These are phyloP conservation scores for Ophion ellenae DNA, from an alignment of 2,888 invertebrate genomes.

Conservation along the genomic window DNA sequence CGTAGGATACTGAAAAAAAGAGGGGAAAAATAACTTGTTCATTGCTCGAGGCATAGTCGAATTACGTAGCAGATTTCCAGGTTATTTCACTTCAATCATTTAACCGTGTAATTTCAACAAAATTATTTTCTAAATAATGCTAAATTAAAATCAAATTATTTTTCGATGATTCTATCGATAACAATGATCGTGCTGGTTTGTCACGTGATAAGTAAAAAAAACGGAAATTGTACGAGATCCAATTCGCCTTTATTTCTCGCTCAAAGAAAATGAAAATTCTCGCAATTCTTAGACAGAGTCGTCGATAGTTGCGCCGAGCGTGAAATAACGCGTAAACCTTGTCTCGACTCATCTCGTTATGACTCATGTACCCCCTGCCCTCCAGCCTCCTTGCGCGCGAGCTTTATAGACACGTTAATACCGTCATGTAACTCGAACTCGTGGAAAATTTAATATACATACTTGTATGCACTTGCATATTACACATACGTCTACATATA, in stretches of 20 bases:
- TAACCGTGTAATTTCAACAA: too few relatives aligned
- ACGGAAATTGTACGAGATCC: background rate
- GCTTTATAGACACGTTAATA: constrained; percentile 1
- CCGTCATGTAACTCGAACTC: constrained; percentile 56
- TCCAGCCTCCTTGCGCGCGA: background rate
- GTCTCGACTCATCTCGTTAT: constrained; percentile 21
- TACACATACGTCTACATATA: background rate
- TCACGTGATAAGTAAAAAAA: too few relatives aligned
- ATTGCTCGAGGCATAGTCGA: too few relatives aligned
- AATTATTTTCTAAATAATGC: too few relatives aligned
- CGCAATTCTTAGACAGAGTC: background rate
- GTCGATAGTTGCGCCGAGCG: background rate
- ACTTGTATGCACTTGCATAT: background rate
- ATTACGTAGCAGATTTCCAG: too few relatives aligned
- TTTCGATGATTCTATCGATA: background rate
- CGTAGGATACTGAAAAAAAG: background rate
- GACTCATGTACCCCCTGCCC: constrained; percentile 32
- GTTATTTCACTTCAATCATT: too few relatives aligned
- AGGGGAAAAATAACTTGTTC: background rate
- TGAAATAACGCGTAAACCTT: constrained; percentile 8
- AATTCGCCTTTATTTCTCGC: background rate
- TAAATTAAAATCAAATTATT: too few relatives aligned
- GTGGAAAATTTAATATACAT: constrained; percentile 5
- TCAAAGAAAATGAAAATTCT: background rate
- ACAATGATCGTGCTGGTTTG: background rate